phyloP scores from a whole-genome alignment of 92 coral and sea anemone species.

The Siderastrea radians region DNA sequence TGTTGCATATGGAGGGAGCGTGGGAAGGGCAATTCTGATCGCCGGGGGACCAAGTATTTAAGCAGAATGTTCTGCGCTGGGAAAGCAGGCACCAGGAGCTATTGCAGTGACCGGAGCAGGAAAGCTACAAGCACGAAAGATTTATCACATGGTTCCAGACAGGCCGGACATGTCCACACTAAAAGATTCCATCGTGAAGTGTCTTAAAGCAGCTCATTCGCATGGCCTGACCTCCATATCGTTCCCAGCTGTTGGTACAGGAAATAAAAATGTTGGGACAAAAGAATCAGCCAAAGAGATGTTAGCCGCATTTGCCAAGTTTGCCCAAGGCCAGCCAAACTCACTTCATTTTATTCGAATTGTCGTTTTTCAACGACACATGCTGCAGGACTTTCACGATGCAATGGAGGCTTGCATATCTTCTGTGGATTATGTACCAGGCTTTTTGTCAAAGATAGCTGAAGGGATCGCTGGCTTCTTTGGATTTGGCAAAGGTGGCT shows the following conservation, averaged over 20 bases:
- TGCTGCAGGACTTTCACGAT: conserved; percentile 59
- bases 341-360: conserved; percentile 65
- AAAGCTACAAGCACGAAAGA: conserved; percentile 27
- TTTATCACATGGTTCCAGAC: conserved; percentile 75
- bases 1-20: conserved; percentile 52
- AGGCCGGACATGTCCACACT: neutral
- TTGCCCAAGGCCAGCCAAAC: conserved; percentile 58
- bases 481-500: conserved; percentile 25
- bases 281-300: conserved; percentile 71
- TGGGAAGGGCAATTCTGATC: conserved; percentile 69
- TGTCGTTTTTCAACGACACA: conserved; percentile 66
- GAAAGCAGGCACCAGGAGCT: neutral
- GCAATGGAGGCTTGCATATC: conserved; percentile 59
- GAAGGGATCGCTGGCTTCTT: conserved; percentile 20
- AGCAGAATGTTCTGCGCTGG: conserved; percentile 53
- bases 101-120: conserved; percentile 66
- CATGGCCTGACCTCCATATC: conserved; percentile 62
- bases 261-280: conserved; percentile 31
- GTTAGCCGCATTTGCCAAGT: conserved; percentile 65
- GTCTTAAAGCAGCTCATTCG: conserved; percentile 55
- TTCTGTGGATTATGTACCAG: neutral
- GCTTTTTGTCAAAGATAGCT: conserved; percentile 33
- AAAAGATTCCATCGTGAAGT: conserved; percentile 47
- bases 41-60: conserved; percentile 79
- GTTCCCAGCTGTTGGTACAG: conserved; percentile 88